Conservation (phyloP, 2,113 vertebrate genomes). For the Fulmarus glacialis region DNA sequence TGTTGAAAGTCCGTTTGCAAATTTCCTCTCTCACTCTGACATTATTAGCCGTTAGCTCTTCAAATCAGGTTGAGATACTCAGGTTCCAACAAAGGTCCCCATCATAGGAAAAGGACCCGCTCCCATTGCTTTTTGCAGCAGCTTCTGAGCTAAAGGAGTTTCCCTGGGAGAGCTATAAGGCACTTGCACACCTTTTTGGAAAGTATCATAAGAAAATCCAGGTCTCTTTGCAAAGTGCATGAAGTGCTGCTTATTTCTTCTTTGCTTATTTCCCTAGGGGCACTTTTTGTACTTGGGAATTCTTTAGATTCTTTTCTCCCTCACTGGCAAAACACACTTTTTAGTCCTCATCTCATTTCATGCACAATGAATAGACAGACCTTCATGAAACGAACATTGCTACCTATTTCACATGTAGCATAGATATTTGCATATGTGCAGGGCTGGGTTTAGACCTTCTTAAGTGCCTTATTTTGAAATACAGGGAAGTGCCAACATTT, state of each 20-base stretch:
- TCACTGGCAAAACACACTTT: not conserved
- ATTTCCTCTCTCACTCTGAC: not conserved
- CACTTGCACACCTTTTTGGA: not conserved
- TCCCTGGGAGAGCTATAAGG: not conserved
- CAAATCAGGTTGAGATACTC: not conserved
- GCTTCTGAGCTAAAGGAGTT: not conserved
- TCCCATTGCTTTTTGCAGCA: not conserved
- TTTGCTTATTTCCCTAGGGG: not conserved
- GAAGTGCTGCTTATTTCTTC: not conserved
- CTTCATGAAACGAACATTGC: not conserved
- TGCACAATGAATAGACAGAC: not conserved
- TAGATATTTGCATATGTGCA: not conserved
- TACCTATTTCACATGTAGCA: not conserved
- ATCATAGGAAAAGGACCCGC: fast-evolving
- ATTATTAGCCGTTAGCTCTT: not conserved
- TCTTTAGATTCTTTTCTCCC: not conserved
- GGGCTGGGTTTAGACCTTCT: not conserved
- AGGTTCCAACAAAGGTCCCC: not conserved
- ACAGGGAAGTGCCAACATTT: not conserved
- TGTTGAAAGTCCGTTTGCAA: not conserved
- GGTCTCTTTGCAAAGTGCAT: not conserved
- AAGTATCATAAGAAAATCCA: not conserved
- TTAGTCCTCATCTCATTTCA: not conserved
- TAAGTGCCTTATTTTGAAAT: not conserved
- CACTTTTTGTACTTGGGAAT: not conserved